Percentiles rank a stretch among this genome's conserved stretches.
These are phyloP conservation scores for Gryllus longicercus DNA, from an alignment of 2,888 invertebrate species.

Conservation along the genomic window DNA sequence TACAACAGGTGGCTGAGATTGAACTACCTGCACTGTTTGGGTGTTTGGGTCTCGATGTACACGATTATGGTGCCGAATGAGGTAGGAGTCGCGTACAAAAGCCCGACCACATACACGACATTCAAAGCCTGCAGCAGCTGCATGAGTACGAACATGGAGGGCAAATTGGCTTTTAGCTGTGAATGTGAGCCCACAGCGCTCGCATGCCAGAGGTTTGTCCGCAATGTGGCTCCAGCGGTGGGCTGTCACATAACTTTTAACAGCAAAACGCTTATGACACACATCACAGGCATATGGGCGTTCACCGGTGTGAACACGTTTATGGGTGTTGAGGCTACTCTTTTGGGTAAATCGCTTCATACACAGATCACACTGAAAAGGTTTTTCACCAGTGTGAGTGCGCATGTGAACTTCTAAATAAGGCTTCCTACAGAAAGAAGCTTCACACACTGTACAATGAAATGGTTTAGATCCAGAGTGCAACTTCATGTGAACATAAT, in stretches of 20 bases:
- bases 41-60: constrained; percentile 59
- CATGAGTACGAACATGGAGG: constrained; percentile 71
- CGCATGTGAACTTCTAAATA: constrained; percentile 78
- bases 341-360: constrained; percentile 77
- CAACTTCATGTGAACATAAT: constrained; percentile 79
- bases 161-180: constrained; percentile 72
- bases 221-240: constrained; percentile 78
- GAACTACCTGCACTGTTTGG: neutral
- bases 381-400: constrained; percentile 68
- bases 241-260: constrained; percentile 76
- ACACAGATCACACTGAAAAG: constrained; percentile 71
- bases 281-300: constrained; percentile 75
- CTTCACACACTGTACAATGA: constrained; percentile 72
- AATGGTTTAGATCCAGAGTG: constrained; percentile 78
- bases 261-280: constrained; percentile 75
- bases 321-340: constrained; percentile 77
- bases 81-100: constrained; percentile 72
- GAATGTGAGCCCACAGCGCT: constrained; percentile 68
- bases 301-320: constrained; percentile 75
- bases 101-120: constrained; percentile 71
- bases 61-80: constrained; percentile 73
- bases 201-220: constrained; percentile 69
- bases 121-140: constrained; percentile 65
- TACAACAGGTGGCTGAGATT: neutral
- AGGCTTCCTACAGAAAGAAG: constrained; percentile 75